Evolutionary conservation across 2,113 vertebrate species (phyloP).

Genomic region (Craseonycteris thonglongyai): DNA sequence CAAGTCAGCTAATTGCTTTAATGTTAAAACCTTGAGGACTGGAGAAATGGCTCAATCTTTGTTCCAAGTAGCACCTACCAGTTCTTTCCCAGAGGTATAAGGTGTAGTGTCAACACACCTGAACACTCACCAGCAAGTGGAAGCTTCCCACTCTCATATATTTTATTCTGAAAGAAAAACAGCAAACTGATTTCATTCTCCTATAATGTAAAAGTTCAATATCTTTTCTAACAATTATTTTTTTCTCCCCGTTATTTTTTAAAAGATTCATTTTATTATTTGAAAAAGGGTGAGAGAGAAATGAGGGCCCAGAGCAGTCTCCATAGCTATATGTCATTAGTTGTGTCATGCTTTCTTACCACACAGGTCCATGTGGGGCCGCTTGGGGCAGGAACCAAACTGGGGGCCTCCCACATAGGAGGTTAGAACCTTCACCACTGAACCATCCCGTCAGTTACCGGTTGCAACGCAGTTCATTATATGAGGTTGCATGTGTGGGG

Average conservation of each 20-base stretch:
- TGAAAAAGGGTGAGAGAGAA: too few relatives aligned
- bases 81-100: background rate
- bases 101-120: background rate
- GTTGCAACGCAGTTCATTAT: too few relatives aligned
- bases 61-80: background rate
- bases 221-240: background rate
- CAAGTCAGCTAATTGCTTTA: background rate
- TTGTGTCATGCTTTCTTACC: too few relatives aligned
- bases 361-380: too few relatives aligned
- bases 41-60: background rate
- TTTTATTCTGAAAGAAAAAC: background rate
- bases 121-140: background rate
- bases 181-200: background rate
- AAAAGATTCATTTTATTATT: too few relatives aligned
- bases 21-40: background rate
- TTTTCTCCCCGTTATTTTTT: background rate
- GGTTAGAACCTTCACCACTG: too few relatives aligned
- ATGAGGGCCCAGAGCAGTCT: too few relatives aligned
- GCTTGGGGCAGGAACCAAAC: too few relatives aligned
- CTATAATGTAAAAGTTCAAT: background rate
- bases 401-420: too few relatives aligned
- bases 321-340: too few relatives aligned
- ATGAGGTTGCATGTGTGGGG: too few relatives aligned
- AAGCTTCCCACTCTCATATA: background rate
- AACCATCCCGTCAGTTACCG: too few relatives aligned